Conservation (phyloP, 2,797 vertebrate species). For the Urocyon cinereoargenteus region DNA sequence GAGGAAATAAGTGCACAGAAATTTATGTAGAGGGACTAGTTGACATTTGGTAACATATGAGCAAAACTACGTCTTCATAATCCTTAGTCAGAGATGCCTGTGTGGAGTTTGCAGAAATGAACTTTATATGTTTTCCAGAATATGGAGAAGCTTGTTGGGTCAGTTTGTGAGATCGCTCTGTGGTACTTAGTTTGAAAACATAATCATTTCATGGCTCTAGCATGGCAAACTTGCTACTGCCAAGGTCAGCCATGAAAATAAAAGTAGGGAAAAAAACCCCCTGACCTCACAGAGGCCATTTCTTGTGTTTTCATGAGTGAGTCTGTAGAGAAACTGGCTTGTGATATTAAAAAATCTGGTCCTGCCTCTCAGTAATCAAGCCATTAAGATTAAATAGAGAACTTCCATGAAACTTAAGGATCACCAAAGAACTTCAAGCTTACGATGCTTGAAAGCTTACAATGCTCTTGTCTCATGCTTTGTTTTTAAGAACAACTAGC, state of each 20-base stretch:
- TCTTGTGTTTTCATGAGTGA: background rate
- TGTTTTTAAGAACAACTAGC: slow-evolving; percentile 51
- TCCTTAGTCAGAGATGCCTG: background rate
- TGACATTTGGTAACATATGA: background rate
- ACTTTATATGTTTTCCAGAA: slow-evolving; percentile 8
- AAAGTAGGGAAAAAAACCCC: background rate
- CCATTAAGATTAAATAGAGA: slow-evolving; percentile 53
- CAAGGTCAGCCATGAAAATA: background rate
- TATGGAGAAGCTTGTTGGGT: background rate
- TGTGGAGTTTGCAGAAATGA: background rate
- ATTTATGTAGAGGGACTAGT: background rate
- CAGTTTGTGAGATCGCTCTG: background rate
- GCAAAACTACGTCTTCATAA: background rate
- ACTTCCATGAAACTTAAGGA: slow-evolving; percentile 37
- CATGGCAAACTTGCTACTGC: background rate
- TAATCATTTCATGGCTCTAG: background rate
- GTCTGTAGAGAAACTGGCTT: slow-evolving; percentile 14
- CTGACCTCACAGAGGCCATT: background rate
- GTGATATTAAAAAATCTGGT: slow-evolving; percentile 41
- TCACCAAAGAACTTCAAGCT: background rate
- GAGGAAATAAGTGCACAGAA: background rate
- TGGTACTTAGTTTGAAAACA: background rate
- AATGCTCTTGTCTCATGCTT: background rate
- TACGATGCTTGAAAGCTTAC: background rate
- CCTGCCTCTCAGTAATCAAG: slow-evolving; percentile 48